These are phyloP conservation scores for Drosophila neonasuta DNA, from an alignment of 2,888 invertebrate species.

Conservation along the genomic window DNA sequence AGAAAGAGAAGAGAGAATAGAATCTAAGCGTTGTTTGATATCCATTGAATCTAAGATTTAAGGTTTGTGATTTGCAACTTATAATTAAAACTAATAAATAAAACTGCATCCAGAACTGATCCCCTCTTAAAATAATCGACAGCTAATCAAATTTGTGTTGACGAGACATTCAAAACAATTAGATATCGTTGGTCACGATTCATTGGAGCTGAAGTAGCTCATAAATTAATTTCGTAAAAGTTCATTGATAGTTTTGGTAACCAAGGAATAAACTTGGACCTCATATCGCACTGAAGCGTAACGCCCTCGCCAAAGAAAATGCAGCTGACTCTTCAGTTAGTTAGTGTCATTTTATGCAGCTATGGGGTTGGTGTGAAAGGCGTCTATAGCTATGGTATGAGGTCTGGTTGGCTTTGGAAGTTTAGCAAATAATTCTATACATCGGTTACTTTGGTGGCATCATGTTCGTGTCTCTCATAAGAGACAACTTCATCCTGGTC, in stretches of 20 bases:
- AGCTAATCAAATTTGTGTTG: background rate
- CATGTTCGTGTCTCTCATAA: background rate
- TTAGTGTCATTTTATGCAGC: constrained; percentile 38
- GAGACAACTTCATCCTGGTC: background rate
- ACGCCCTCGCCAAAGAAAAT: constrained; percentile 42
- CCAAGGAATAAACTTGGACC: background rate
- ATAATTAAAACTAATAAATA: constrained; percentile 29
- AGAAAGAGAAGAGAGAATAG: background rate
- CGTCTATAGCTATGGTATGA: constrained; percentile 33
- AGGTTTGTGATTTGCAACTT: constrained; percentile 63
- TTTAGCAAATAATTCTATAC: background rate
- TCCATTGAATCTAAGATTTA: constrained; percentile 47
- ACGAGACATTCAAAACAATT: constrained; percentile 51
- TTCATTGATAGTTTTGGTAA: constrained; percentile 54
- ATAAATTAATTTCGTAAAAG: constrained; percentile 67
- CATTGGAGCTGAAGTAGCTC: constrained; percentile 29
- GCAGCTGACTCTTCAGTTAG: constrained; percentile 43
- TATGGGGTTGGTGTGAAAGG: constrained; percentile 37
- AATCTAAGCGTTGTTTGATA: constrained; percentile 28
- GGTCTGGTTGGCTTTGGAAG: constrained; percentile 18
- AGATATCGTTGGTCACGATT: constrained; percentile 42
- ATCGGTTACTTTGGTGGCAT: background rate
- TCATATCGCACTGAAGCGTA: constrained; percentile 43
- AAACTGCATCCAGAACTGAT: constrained; percentile 3
- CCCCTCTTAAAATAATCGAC: background rate